Percentiles rank a stretch among this genome's conserved stretches.
phyloP scores from a whole-genome alignment of 1,140 invertebrate species.

The Drosophila nigromelanica region DNA sequence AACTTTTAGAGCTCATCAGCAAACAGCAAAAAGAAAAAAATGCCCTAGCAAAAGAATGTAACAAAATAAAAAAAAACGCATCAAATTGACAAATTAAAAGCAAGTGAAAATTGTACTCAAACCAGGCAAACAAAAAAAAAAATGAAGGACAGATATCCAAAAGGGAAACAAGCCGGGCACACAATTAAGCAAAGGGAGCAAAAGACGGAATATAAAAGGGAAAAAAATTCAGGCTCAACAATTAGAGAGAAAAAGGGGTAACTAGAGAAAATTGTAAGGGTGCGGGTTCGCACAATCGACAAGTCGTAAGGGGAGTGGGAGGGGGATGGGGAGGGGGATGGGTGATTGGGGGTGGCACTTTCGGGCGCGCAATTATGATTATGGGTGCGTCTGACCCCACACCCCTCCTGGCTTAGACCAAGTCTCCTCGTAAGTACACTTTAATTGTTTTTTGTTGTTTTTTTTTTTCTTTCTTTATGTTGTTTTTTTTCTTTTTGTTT shows the following conservation, averaged over 20 bases:
- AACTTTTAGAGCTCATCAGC: constrained; percentile 65
- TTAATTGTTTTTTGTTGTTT: constrained; percentile 73
- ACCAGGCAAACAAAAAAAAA: constrained; percentile 20
- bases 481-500: neutral
- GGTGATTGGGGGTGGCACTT: constrained; percentile 8
- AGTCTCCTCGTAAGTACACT: constrained; percentile 44
- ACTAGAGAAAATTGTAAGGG: neutral
- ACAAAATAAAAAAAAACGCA: constrained; percentile 23
- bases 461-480: too few relatives aligned
- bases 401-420: constrained; percentile 1
- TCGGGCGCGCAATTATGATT: constrained; percentile 74
- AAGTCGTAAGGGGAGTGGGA: constrained; percentile 22
- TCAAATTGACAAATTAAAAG: constrained; percentile 79
- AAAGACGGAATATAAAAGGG: constrained; percentile 21
- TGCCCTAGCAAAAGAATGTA: neutral
- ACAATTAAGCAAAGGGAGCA: constrained; percentile 70
- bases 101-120: constrained; percentile 58
- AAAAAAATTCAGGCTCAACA: constrained; percentile 50
- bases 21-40: constrained; percentile 44
- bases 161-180: constrained; percentile 51
- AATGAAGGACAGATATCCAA: constrained; percentile 43
- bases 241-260: constrained; percentile 53
- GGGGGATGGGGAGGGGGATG: too few relatives aligned
- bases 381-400: constrained; percentile 59
- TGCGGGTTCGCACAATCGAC: constrained; percentile 53